Conservation (phyloP, 2,113 vertebrate genomes). For the Axis porcinus region DNA sequence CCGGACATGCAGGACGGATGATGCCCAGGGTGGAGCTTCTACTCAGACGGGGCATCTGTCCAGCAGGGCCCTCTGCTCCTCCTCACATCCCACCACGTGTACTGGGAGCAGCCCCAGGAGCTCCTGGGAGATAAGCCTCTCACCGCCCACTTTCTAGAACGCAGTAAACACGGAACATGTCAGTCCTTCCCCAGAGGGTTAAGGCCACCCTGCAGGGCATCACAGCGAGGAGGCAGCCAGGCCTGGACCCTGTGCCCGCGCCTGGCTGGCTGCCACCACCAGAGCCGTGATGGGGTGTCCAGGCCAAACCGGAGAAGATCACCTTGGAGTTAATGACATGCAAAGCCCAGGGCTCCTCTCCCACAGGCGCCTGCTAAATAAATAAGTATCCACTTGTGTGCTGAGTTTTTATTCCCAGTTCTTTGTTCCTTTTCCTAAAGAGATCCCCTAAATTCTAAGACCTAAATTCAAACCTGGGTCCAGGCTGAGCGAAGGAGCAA, state of each 20-base stretch:
- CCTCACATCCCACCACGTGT: accelerated
- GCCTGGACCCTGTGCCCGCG: accelerated
- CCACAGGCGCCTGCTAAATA: background rate
- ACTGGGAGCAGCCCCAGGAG: background rate
- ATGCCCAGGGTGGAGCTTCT: background rate
- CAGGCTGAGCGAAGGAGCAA: too few species aligned
- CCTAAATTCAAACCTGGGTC: background rate
- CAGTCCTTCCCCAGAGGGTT: background rate
- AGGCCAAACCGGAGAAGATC: background rate
- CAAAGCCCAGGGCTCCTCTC: background rate
- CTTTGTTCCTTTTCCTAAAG: background rate
- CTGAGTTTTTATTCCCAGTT: background rate
- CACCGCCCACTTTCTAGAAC: accelerated
- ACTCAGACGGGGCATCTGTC: background rate
- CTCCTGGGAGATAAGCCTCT: background rate
- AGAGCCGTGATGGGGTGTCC: background rate
- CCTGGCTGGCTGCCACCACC: background rate
- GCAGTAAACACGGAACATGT: accelerated
- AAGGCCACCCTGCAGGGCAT: accelerated
- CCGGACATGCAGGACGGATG: background rate
- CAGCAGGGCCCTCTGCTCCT: accelerated
- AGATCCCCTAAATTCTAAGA: background rate
- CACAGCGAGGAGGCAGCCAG: accelerated
- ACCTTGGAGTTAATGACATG: background rate
- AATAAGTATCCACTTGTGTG: background rate